phyloP scores from a whole-genome alignment of 2,113 vertebrate genomes.

The Hippocampus guttulatus region DNA sequence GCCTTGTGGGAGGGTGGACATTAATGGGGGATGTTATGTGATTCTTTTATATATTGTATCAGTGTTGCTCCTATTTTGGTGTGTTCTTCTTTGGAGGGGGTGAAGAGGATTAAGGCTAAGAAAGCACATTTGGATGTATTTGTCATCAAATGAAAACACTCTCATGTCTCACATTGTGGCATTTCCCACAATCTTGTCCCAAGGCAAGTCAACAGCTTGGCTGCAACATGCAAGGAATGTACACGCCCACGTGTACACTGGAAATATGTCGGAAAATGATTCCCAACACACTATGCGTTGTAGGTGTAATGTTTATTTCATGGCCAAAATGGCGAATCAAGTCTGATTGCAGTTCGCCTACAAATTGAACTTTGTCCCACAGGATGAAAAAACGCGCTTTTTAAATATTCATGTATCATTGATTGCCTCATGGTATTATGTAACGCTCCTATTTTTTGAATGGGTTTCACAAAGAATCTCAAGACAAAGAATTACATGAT shows the following conservation, averaged over 20 bases:
- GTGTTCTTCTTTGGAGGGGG: not conserved
- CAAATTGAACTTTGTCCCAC: constrained; percentile 37
- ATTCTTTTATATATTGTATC: not conserved
- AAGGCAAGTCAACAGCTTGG: constrained; percentile 58
- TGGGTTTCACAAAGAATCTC: constrained; percentile 15
- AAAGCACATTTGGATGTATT: constrained; percentile 25
- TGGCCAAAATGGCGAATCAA: constrained; percentile 25
- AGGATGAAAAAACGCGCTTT: constrained; percentile 17
- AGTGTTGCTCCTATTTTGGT: constrained; percentile 10
- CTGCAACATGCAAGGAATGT: constrained; percentile 48
- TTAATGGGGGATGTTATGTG: not conserved
- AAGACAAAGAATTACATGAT: constrained; percentile 42
- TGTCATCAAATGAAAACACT: constrained; percentile 22
- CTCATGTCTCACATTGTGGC: constrained; percentile 34
- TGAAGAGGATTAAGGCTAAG: constrained; percentile 27
- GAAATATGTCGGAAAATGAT: constrained; percentile 41
- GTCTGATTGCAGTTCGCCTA: constrained; percentile 31
- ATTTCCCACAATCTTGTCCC: constrained; percentile 54
- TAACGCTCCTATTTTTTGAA: constrained; percentile 36
- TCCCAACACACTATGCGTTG: constrained; percentile 30
- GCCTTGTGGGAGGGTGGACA: constrained; percentile 10
- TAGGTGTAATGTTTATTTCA: constrained; percentile 35
- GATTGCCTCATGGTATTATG: constrained; percentile 37
- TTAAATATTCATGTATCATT: constrained; percentile 42
- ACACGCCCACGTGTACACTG: constrained; percentile 51